Base-by-base conservation (phyloP, 2,888 invertebrate species). In the Lepidocyrtoides sp. region DNA sequence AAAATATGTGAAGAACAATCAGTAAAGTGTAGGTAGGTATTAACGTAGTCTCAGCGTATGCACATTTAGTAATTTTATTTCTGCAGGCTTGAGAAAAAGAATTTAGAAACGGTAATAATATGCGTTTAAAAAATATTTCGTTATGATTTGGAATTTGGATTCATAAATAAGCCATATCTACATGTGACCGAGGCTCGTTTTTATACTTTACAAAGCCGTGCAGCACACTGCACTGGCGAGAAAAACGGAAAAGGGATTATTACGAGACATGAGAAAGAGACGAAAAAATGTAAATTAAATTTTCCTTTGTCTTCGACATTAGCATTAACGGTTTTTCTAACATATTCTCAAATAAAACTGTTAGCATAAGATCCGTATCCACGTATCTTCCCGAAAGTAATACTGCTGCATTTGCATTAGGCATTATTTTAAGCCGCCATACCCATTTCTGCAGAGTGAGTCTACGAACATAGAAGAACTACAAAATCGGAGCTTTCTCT, bases 281-380 rank as follows among this genome's bases (percentile, higher is more conserved):
- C 4, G 44, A 32, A 36, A 81, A 36, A 89, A 89, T 82, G 83
- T 63, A 89, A 89, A 89, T 89, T 89, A 89, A 89, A 89, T 89
- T 89, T 89, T 17, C 89, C 54, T 89, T 77, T 60, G 75, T 23
- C 84, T n/a, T n/a, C 60, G 75, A 41, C 86, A 77, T 87, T 87
- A 79, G 77, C 87, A 87, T 87, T 79, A 60, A 48, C 41, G 66
- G 72, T 79, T 60, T 3, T 75, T n/a, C n/a, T n/a, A n/a, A n/a
- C n/a, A n/a, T n/a, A n/a, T n/a, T n/a, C n/a, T n/a, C n/a, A n/a
- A n/a, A n/a, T n/a, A n/a, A n/a, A n/a, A n/a, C n/a, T n/a, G n/a
- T n/a, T n/a, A n/a, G n/a, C n/a, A n/a, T n/a, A n/a, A n/a, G n/a
- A n/a, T n/a, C n/a, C n/a, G n/a, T n/a, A 12, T 23, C 41, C n/a